Evolutionary conservation across 2,113 vertebrate species (phyloP), one percentile per base, ranked within the genome.

Genomic region (Notothenia coriiceps): DNA sequence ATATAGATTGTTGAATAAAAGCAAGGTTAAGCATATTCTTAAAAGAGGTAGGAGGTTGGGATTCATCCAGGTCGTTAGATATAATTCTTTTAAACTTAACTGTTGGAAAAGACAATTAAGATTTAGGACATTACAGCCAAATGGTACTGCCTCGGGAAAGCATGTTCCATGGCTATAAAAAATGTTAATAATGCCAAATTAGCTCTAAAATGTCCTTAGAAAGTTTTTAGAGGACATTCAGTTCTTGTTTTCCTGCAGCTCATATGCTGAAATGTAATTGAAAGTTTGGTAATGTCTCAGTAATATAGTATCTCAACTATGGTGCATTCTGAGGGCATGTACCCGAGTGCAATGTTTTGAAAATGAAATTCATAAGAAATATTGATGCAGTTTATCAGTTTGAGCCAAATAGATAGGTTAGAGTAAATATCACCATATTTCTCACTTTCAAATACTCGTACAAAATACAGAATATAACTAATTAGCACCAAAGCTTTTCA

Each of bases 31-130:
- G n/a, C 50, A 10, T 6, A 33, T 29, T 2, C 43, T 20, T 11
- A 50, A 63, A 35, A 65, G 14, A 29, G 15, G 4, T 8, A n/a
- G n/a, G n/a, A 56, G 6, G 49, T 6, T 40, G 5, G 35, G 35
- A 40, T 29, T 69, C 47, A n/a, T 29, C 18, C 56, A 46, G 10
- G 60, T 17, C 10, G 2, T 46, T 78, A 70, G n/a, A 57, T 52
- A 61, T 43, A 14, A 81, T 44, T 70, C 68, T 40, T 74, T 46
- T 66, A 55, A 79, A 64, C 18, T 60, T 4, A 65, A 75, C 9
- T 40, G 43, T 6, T 12, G 59, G 33, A n/a, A n/a, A 60, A 59
- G 46, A 40, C 60, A 7, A 40, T 40, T 40, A 40, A 40, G 35
- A 70, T 70, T 74, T 84, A 44, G 54, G 15, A 51, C 82, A 47